These are phyloP conservation scores for Apamea monoglypha DNA, from an alignment of 2,888 invertebrate genomes.

Conservation along the genomic window DNA sequence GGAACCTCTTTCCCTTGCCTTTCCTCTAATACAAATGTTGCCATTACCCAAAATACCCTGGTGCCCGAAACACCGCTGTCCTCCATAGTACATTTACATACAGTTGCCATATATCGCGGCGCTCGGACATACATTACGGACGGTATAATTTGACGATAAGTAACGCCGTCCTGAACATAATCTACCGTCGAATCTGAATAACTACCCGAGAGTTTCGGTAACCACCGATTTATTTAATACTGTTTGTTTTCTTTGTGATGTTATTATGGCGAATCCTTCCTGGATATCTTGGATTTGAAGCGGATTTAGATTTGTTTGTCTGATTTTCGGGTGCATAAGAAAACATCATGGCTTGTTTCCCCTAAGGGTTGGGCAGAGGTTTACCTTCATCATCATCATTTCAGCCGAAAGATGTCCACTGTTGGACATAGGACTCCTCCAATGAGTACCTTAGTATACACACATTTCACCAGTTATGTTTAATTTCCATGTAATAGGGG, in stretches of 20 bases:
- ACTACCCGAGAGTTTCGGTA: conserved; percentile 67
- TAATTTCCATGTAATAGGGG: background rate
- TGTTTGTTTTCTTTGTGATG: conserved; percentile 66
- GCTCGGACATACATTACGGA: conserved; percentile 73
- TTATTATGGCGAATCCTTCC: conserved; percentile 46
- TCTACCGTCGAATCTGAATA: conserved; percentile 72
- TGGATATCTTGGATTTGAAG: conserved; percentile 28
- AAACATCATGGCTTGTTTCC: background rate
- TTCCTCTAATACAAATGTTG: background rate
- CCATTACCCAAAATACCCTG: conserved; percentile 17
- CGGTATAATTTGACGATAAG: conserved; percentile 71
- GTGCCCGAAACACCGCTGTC: conserved; percentile 57
- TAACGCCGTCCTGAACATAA: conserved; percentile 71
- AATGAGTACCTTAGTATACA: background rate
- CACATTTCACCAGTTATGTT: background rate
- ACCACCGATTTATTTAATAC: conserved; percentile 63
- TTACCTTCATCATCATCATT: background rate
- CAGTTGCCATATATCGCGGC: conserved; percentile 75
- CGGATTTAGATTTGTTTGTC: conserved; percentile 37
- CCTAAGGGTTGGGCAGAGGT: background rate
- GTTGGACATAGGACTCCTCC: too few species aligned
- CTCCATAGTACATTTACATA: conserved; percentile 74
- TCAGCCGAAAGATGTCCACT: too few species aligned
- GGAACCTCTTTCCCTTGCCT: background rate
- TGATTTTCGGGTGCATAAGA: conserved; percentile 5